phyloP scores from a whole-genome alignment of 1,140 invertebrate genomes.

The Agrilus planipennis region DNA sequence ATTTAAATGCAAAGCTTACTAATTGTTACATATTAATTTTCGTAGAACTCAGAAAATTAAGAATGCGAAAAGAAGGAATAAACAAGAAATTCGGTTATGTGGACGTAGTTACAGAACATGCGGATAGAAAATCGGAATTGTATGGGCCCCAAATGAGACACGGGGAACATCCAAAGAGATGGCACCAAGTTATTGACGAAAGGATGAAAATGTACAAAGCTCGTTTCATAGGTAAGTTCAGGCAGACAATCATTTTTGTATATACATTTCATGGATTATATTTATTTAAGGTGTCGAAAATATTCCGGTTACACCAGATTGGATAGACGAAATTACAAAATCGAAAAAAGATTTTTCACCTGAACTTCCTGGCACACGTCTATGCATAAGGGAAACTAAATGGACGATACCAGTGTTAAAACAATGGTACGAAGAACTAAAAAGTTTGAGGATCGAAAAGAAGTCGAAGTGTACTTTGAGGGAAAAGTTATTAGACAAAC shows the following conservation, averaged over 20 bases:
- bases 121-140: slow-evolving; percentile 37
- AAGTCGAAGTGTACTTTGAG: slow-evolving; percentile 13
- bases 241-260: background rate
- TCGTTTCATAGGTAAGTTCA: slow-evolving; percentile 27
- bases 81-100: slow-evolving; percentile 29
- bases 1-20: background rate
- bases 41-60: slow-evolving; percentile 45
- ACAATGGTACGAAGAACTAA: slow-evolving; percentile 44
- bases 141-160: slow-evolving; percentile 39
- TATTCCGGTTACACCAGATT: slow-evolving; percentile 27
- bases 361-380: slow-evolving; percentile 24
- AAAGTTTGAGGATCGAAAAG: slow-evolving; percentile 31
- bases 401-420: slow-evolving; percentile 48
- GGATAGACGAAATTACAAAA: slow-evolving; percentile 26
- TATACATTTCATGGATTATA: background rate
- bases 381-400: slow-evolving; percentile 46
- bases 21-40: slow-evolving; percentile 11
- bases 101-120: slow-evolving; percentile 34
- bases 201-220: slow-evolving; percentile 31
- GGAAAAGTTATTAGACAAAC: slow-evolving; percentile 10
- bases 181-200: slow-evolving; percentile 37
- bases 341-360: slow-evolving; percentile 14
- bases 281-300: slow-evolving; percentile 23
- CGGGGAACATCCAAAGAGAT: slow-evolving; percentile 38
- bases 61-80: slow-evolving; percentile 31